Percentiles rank a stretch among this genome's conserved stretches.
phyloP scores from a whole-genome alignment of 2,797 vertebrate genomes.

The Lutjanus campechanus region DNA sequence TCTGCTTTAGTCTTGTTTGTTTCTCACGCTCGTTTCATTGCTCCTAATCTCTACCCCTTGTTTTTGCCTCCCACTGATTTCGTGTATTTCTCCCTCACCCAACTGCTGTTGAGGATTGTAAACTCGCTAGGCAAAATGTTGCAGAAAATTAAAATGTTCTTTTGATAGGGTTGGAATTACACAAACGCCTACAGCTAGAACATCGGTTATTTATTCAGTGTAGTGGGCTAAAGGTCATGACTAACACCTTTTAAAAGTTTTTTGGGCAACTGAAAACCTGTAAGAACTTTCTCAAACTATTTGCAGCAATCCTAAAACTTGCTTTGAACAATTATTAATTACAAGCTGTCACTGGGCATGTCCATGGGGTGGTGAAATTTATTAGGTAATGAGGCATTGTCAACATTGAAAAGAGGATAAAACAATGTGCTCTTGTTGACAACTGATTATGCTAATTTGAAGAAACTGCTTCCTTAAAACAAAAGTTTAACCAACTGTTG shows the following conservation, averaged over 20 bases:
- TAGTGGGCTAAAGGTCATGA: conserved; percentile 17
- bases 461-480: conserved; percentile 6
- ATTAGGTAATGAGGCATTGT: conserved; percentile 55
- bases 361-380: conserved; percentile 21
- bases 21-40: not conserved
- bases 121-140: conserved; percentile 17
- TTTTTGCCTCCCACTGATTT: conserved; percentile 36
- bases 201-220: not conserved
- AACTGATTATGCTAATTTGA: conserved; percentile 53
- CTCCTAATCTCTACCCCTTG: not conserved
- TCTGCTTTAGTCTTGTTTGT: conserved; percentile 2
- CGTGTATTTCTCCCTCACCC: conserved; percentile 3
- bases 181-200: not conserved
- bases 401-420: conserved; percentile 14
- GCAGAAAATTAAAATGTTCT: conserved; percentile 18
- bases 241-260: conserved; percentile 12
- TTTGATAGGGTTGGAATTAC: conserved; percentile 29
- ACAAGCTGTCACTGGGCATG: conserved; percentile 48
- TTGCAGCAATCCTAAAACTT: conserved; percentile 5
- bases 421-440: conserved; percentile 38
- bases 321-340: conserved; percentile 49
- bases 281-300: not conserved
- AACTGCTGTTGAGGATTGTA: conserved; percentile 19
- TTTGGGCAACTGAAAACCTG: not conserved
- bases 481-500: conserved; percentile 4